Evolutionary conservation across 2,797 vertebrate species (phyloP), one percentile per base, ranked within the genome.

Genomic region (Sebastes melanostomus): DNA sequence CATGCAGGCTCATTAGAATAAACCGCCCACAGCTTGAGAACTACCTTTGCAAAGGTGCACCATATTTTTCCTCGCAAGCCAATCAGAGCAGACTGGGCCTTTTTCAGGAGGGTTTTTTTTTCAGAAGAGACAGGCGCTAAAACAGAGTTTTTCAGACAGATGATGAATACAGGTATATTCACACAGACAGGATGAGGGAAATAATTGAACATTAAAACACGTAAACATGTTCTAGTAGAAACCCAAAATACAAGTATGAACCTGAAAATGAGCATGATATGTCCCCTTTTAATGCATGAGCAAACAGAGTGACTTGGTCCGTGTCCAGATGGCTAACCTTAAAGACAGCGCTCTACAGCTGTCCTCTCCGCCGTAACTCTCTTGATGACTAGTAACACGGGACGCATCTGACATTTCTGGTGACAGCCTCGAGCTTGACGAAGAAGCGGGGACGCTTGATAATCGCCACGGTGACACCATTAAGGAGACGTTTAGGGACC

Each of bases 381-480:
- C 72, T 6, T 65, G 82, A 87, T 80, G 75, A 87, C 89, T 78
- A 42, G 73, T 72, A 86, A 88, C 86, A 74, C 86, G 81, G 86
- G 83, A 93, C 56, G 32, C 77, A 72, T 87, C 82, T 93, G 93
- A 94, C 92, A 94, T 94, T 95, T 95, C 87, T 82, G 84, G 80
- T 88, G 91, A 92, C 91, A 91, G 90, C 89, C 88, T 66, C 55
- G 24, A 79, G 91, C 73, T 81, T 38, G 82, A 89, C 52, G 66
- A 86, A 80, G 88, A 88, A 79, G 86, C 79, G 2, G 79, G 78
- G 73, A 74, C 3, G 81, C 80, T 88, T 83, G 86, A 91, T 95
- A 95, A 94, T 93, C 81, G 65, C 89, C 91, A 76, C 88, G 24
- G 87, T 94, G 92, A 95, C 93, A 94, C 94, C 94, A 95, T 95